phyloP scores from a whole-genome alignment of 2,797 vertebrate genomes.

The Pipistrellus kuhlii region DNA sequence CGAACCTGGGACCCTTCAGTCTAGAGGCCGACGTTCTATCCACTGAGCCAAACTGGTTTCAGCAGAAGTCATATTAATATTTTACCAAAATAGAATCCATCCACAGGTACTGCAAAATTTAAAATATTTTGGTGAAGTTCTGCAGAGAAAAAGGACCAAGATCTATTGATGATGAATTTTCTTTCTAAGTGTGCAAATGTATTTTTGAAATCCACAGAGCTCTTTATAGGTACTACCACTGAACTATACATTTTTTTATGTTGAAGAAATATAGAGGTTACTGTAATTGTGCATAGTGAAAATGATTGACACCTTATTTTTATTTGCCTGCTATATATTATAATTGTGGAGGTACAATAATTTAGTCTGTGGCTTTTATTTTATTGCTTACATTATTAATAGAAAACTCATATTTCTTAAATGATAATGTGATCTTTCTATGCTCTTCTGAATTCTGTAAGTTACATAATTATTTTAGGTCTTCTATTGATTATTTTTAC shows the following conservation, averaged over 20 bases:
- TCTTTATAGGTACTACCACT: background rate
- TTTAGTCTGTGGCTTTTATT: background rate
- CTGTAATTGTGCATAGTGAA: background rate
- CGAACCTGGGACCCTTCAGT: too few relatives aligned
- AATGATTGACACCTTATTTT: background rate
- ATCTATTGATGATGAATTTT: background rate
- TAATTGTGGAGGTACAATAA: background rate
- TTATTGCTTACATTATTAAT: background rate
- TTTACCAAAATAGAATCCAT: background rate
- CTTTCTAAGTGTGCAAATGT: background rate
- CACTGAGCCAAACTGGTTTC: too few relatives aligned
- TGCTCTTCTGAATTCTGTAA: background rate
- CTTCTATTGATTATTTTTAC: background rate
- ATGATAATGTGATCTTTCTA: too few relatives aligned
- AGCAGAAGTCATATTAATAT: background rate
- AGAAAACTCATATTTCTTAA: background rate
- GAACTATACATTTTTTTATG: background rate
- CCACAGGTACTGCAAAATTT: background rate
- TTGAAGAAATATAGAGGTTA: background rate
- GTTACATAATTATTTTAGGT: background rate
- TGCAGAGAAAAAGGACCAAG: background rate
- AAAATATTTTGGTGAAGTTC: conserved; percentile 21
- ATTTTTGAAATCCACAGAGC: conserved; percentile 3
- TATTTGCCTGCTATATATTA: background rate
- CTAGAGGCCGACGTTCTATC: too few relatives aligned